Conservation (phyloP, 2,888 invertebrate genomes). For the Hyles lineata region DNA sequence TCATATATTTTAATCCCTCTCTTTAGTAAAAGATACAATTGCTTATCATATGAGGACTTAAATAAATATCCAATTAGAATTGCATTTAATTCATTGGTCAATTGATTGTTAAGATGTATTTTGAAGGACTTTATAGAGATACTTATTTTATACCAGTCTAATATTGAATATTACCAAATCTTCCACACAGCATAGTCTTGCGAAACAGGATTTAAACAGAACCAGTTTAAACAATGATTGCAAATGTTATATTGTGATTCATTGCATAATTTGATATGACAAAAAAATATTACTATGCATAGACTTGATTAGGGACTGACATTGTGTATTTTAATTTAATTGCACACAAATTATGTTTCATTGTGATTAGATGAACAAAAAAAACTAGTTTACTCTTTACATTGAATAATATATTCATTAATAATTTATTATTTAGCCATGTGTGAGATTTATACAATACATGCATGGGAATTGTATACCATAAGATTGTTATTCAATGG, state of each 20-base stretch:
- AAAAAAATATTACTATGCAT: slow-evolving; percentile 5
- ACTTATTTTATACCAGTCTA: too few species aligned
- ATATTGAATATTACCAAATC: too few species aligned
- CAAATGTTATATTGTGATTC: not conserved
- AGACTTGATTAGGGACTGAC: not conserved
- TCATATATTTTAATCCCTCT: too few species aligned
- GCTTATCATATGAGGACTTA: too few species aligned
- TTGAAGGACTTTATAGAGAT: too few species aligned
- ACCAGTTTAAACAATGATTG: slow-evolving; percentile 7
- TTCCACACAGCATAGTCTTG: not conserved
- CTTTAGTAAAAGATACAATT: too few species aligned
- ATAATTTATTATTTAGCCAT: not conserved
- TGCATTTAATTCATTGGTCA: too few species aligned
- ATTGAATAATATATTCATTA: not conserved
- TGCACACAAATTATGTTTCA: not conserved
- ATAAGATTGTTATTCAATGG: not conserved
- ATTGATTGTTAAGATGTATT: too few species aligned
- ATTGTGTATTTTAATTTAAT: slow-evolving; percentile 9
- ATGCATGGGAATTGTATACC: not conserved
- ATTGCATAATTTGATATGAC: not conserved
- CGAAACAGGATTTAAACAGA: not conserved
- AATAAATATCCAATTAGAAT: too few species aligned
- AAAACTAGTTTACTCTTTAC: not conserved
- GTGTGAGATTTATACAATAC: not conserved
- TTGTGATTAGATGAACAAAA: not conserved